phyloP scores from a whole-genome alignment of 2,888 invertebrate genomes.

The Matsumyia berberina region DNA sequence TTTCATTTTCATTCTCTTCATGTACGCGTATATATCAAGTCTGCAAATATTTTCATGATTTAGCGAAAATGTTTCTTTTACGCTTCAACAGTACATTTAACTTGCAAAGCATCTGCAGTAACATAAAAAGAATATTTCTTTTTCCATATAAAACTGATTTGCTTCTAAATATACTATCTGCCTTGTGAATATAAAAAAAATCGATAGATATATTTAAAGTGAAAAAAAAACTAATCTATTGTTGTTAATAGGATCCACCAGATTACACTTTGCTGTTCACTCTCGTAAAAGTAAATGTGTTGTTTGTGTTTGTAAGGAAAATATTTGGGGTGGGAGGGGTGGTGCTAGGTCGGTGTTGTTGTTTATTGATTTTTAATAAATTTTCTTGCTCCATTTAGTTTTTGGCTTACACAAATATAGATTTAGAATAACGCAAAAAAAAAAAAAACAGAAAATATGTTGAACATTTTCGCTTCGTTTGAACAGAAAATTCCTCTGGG shows the following conservation, averaged over 20 bases:
- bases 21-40: not conserved
- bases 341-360: slow-evolving; percentile 37
- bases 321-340: not conserved
- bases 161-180: slow-evolving; percentile 12
- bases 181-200: slow-evolving; percentile 34
- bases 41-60: slow-evolving; percentile 4
- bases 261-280: slow-evolving; percentile 71
- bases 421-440: slow-evolving; percentile 69
- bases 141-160: slow-evolving; percentile 9
- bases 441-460: slow-evolving; percentile 76
- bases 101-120: slow-evolving; percentile 30
- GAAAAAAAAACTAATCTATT: slow-evolving; percentile 63
- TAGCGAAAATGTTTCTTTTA: slow-evolving; percentile 1
- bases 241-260: slow-evolving; percentile 68
- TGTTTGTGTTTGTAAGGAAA: slow-evolving; percentile 52
- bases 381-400: slow-evolving; percentile 83
- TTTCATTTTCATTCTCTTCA: not conserved
- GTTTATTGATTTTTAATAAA: slow-evolving; percentile 77
- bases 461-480: slow-evolving; percentile 62
- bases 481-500: slow-evolving; percentile 39
- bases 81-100: slow-evolving; percentile 47
- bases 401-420: slow-evolving; percentile 80
- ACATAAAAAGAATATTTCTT: slow-evolving; percentile 8
- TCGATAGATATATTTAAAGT: slow-evolving; percentile 54
- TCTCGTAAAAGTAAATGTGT: slow-evolving; percentile 72